Percentiles rank a stretch among this genome's conserved stretches.
Conservation (phyloP, 2,113 vertebrate species). For the Thalassarche chlororhynchos region DNA sequence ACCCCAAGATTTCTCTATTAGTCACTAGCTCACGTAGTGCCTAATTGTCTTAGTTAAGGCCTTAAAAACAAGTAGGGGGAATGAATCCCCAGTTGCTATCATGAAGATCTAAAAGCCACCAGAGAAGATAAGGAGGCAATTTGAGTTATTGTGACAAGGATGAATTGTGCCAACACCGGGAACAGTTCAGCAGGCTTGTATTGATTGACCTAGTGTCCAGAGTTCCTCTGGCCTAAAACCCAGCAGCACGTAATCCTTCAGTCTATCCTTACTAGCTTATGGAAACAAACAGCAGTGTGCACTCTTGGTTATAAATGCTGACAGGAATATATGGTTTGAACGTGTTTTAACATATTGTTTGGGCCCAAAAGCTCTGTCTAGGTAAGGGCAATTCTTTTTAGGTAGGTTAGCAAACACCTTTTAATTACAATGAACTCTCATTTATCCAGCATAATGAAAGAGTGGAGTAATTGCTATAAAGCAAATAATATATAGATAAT, state of each 20-base stretch:
- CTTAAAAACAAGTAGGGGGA: background rate
- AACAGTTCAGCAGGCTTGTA: background rate
- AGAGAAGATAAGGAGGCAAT: background rate
- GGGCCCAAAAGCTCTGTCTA: background rate
- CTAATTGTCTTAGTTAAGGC: background rate
- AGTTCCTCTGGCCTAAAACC: background rate
- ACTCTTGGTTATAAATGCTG: background rate
- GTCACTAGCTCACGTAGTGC: background rate
- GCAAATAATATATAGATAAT: background rate
- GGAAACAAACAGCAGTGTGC: background rate
- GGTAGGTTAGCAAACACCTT: background rate
- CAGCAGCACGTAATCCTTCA: background rate
- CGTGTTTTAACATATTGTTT: background rate
- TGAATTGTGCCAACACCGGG: background rate
- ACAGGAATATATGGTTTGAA: background rate
- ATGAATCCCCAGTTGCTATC: background rate
- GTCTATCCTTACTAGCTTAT: background rate
- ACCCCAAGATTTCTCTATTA: background rate
- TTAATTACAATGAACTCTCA: background rate
- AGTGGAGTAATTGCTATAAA: constrained; percentile 8
- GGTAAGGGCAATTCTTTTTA: background rate
- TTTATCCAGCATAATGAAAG: constrained; percentile 7
- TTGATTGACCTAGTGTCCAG: background rate
- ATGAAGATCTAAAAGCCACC: background rate
- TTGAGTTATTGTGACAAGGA: background rate